Evolutionary conservation across 2,113 vertebrate species (phyloP).

Genomic region (Oriolus oriolus): DNA sequence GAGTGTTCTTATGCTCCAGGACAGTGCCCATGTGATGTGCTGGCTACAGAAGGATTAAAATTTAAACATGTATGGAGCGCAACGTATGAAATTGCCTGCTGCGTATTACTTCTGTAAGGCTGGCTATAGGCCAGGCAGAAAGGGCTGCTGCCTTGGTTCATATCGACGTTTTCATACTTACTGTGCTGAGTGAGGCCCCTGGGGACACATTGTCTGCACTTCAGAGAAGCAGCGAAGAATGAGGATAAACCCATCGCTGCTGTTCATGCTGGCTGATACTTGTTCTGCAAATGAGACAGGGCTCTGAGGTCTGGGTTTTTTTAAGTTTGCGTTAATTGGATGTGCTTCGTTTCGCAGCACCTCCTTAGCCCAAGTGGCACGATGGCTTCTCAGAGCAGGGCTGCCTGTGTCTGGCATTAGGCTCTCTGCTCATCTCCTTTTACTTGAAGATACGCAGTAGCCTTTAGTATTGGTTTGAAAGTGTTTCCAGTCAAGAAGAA

Average conservation of each 20-base stretch:
- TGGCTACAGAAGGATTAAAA: neutral
- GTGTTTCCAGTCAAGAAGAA: neutral
- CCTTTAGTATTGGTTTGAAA: neutral
- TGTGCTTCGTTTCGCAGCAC: neutral
- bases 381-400: neutral
- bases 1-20: neutral
- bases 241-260: neutral
- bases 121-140: neutral
- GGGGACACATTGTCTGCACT: slow-evolving; percentile 25
- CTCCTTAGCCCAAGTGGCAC: neutral
- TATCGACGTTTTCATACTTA: neutral
- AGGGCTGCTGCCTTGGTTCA: neutral
- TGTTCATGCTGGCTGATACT: neutral
- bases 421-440: neutral
- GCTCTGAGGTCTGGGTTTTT: neutral
- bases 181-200: slow-evolving; percentile 9
- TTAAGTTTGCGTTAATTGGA: neutral
- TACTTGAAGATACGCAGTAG: neutral
- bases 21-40: neutral
- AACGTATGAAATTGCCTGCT: neutral
- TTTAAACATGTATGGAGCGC: neutral
- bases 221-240: slow-evolving; percentile 4
- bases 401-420: neutral
- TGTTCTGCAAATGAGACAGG: neutral
- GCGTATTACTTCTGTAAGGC: neutral